Evolutionary conservation across 2,888 invertebrate species (phyloP).

Genomic region (Ferdinandea cuprea): DNA sequence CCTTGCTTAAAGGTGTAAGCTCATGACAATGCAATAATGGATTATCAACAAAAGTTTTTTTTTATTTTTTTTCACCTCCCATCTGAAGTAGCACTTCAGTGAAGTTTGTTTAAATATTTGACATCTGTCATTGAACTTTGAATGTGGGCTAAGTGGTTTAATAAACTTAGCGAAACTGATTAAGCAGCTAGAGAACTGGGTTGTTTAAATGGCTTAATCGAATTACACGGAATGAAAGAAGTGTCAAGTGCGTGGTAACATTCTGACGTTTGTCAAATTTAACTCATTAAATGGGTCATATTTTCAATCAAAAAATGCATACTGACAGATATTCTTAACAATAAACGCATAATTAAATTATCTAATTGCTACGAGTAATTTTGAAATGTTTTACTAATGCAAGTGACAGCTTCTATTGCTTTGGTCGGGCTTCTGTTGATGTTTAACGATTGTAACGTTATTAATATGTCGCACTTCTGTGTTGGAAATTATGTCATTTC

Average conservation of each 20-base stretch:
- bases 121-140: constrained; percentile 41
- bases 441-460: constrained; percentile 38
- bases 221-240: no score
- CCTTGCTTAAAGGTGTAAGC: constrained; percentile 7
- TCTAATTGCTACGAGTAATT: background rate
- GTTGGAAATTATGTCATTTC: constrained; percentile 3
- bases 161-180: background rate
- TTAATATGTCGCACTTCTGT: background rate
- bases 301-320: no score
- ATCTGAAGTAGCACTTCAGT: constrained; percentile 18
- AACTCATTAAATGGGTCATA: no score
- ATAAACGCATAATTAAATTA: background rate
- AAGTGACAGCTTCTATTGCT: constrained; percentile 13
- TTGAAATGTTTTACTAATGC: constrained; percentile 5
- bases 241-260: no score
- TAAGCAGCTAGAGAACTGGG: background rate
- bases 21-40: constrained; percentile 2
- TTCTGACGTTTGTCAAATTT: no score
- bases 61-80: background rate
- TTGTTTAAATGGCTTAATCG: background rate
- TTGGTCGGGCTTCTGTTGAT: constrained; percentile 5
- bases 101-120: constrained; percentile 15
- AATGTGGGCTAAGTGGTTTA: constrained; percentile 8
- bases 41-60: background rate
- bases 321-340: no score